Conservation (phyloP, 2,113 vertebrate genomes). For the Pandion haliaetus region DNA sequence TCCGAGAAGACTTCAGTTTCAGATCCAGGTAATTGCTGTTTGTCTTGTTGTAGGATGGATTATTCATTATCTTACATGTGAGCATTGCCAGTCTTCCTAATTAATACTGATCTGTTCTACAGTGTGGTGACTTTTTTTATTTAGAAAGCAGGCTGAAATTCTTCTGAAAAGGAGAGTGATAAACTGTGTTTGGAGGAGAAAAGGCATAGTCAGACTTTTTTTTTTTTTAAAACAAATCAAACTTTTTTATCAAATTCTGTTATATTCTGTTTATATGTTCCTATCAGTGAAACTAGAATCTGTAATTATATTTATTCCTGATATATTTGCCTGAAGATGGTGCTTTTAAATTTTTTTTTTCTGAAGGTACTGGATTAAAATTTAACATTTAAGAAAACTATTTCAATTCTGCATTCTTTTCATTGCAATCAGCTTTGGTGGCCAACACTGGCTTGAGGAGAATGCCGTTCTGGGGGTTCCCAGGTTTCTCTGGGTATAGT, state of each 20-base stretch:
- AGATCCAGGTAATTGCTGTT: background rate
- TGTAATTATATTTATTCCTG: background rate
- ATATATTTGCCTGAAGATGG: background rate
- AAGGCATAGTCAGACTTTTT: background rate
- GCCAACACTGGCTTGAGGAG: background rate
- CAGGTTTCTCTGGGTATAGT: background rate
- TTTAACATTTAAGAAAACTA: background rate
- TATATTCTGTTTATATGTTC: background rate
- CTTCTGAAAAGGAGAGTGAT: background rate
- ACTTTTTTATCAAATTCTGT: background rate
- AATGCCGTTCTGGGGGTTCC: background rate
- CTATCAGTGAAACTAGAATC: background rate
- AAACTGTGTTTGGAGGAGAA: background rate
- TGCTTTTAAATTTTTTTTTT: background rate
- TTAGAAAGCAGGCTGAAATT: background rate
- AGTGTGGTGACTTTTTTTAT: background rate
- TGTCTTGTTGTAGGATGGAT: background rate
- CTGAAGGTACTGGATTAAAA: background rate
- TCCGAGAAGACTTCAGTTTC: background rate
- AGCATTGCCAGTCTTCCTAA: background rate
- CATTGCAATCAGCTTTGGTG: fast-evolving
- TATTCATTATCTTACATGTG: background rate
- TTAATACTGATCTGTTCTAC: background rate
- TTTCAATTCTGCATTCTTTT: background rate
- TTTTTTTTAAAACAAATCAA: background rate